Evolutionary conservation across 2,113 vertebrate genomes (phyloP), one percentile per base, ranked within the genome.

Genomic region (Sinocyclocheilus maitianheensis): DNA sequence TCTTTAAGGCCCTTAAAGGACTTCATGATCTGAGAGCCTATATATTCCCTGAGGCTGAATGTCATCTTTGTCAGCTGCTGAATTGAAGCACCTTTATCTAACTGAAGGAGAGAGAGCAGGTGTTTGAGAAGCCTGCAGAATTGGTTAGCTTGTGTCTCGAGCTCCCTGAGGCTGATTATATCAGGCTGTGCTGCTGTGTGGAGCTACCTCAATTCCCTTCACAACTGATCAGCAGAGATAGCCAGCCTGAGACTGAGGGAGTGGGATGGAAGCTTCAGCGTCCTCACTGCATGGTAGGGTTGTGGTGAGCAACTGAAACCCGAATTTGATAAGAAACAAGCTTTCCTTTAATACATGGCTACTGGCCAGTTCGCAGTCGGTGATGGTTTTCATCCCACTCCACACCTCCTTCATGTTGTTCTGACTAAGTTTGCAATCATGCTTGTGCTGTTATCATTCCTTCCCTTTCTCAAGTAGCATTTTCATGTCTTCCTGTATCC

Each of bases 31-130:
- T 63, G 58, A 43, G 5, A 67, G 40, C 9, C 8, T 80, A 18
- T 80, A 26, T 30, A 81, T 67, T 67, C 62, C 12, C 13, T 12
- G 10, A 18, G 79, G 40, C 22, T 65, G 60, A 2, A 55, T 22
- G 37, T 74, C 71, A 40, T 65, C 71, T 82, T 86, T 86, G 30
- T 84, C 79, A 85, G 60, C 84, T 85, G 74, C 14, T 72, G 24
- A 75, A 69, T 11, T 26, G 63, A 65, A 37, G 34, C 77, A 51
- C 77, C 48, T 80, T 77, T 77, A 48, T 79, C 51, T 40, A 24
- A 84, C 72, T 30, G 77, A 63, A 40, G 26, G 85, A 74, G 40
- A 46, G 43, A 87, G 16, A 78, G 81, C 24, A 72, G 60, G 43
- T 51, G 60, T 67, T 67, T 81, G 37, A 81, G 16, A 67, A 67